phyloP scores from a whole-genome alignment of 2,888 invertebrate genomes.

The Epistrophe grossulariae region DNA sequence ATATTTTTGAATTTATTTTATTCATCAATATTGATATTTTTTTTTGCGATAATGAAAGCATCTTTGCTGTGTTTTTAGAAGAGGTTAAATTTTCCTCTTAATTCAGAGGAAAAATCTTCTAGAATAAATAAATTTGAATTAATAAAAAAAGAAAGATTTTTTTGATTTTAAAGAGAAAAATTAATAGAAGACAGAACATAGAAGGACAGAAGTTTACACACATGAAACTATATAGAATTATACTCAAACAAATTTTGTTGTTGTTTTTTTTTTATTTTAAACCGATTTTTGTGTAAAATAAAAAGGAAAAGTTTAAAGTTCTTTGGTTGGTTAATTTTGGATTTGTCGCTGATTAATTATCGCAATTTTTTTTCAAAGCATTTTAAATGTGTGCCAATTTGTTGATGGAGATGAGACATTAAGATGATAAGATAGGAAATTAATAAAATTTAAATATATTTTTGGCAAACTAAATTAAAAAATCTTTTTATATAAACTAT shows the following conservation, averaged over 20 bases:
- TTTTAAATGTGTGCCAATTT: conserved; percentile 49
- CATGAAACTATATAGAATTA: conserved; percentile 42
- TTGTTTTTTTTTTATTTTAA: background rate
- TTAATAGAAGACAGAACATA: conserved; percentile 67
- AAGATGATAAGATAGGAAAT: conserved; percentile 41
- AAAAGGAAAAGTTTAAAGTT: background rate
- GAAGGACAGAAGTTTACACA: conserved; percentile 66
- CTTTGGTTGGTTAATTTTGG: conserved; percentile 71
- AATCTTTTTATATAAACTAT: too few relatives aligned
- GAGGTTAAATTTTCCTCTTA: conserved; percentile 42
- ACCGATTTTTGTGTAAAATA: conserved; percentile 46
- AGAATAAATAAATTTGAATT: conserved; percentile 71
- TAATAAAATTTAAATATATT: conserved; percentile 39
- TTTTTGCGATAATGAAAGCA: conserved; percentile 83
- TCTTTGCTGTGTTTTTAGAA: conserved; percentile 81
- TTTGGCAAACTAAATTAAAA: conserved; percentile 29
- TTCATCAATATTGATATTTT: conserved; percentile 62
- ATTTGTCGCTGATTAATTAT: conserved; percentile 44
- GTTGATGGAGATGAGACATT: conserved; percentile 66
- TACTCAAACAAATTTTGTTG: conserved; percentile 21
- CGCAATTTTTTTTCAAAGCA: conserved; percentile 39
- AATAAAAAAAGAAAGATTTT: conserved; percentile 60
- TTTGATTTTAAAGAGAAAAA: conserved; percentile 51
- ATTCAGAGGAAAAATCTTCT: conserved; percentile 62
- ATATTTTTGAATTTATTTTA: conserved; percentile 77